A percentile compares a stretch with the other conserved stretches of the same genome.
phyloP scores from a whole-genome alignment of 1,140 invertebrate species.

The Arctopsyche grandis region DNA sequence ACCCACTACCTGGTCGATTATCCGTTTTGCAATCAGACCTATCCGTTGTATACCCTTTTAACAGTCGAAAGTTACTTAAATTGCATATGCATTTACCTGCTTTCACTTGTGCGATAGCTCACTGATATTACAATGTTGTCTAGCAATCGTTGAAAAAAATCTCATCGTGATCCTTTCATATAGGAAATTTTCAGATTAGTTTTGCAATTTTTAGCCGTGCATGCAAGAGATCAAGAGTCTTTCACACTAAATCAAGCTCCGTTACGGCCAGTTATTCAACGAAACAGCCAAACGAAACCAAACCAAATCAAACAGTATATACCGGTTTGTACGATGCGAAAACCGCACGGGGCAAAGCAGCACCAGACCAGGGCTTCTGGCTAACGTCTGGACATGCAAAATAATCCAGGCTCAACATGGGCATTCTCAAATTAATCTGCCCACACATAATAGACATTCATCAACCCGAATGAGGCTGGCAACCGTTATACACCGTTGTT shows the following conservation, averaged over 20 bases:
- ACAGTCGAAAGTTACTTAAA: too few relatives aligned
- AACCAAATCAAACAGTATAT: slow-evolving; percentile 45
- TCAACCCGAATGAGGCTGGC: too few relatives aligned
- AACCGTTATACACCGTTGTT: too few relatives aligned
- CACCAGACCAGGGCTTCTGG: slow-evolving; percentile 22
- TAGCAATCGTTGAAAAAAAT: too few relatives aligned
- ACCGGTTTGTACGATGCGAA: slow-evolving; percentile 35
- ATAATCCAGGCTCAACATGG: background rate
- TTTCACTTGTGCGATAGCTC: too few relatives aligned
- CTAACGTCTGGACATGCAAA: background rate
- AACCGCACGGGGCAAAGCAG: slow-evolving; percentile 7
- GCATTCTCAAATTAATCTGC: background rate
- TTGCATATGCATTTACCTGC: too few relatives aligned
- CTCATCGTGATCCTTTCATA: too few relatives aligned
- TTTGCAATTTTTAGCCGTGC: background rate
- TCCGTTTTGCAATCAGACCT: too few relatives aligned
- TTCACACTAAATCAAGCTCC: slow-evolving; percentile 23
- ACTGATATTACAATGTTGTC: too few relatives aligned
- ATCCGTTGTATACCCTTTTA: too few relatives aligned
- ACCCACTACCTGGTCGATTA: too few relatives aligned
- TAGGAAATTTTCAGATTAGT: background rate
- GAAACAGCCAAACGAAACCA: slow-evolving; percentile 29
- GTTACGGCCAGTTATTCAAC: slow-evolving; percentile 36
- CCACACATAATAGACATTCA: background rate
- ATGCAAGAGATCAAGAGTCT: background rate